phyloP scores from a whole-genome alignment of 2,113 vertebrate species.

The Litocranius walleri region DNA sequence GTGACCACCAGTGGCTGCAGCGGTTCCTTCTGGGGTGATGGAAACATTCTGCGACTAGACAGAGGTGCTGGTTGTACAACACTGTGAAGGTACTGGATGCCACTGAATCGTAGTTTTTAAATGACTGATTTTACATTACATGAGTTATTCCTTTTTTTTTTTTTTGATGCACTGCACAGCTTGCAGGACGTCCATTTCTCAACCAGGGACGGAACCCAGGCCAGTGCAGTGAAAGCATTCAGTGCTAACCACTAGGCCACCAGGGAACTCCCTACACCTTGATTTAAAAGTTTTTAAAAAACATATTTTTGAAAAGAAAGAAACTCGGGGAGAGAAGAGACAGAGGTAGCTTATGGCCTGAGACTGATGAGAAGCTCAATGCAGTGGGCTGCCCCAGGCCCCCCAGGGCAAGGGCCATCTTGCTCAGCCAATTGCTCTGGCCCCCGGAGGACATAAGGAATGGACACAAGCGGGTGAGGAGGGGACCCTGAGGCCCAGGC shows the following conservation, averaged over 20 bases:
- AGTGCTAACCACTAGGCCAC: background rate
- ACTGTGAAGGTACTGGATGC: background rate
- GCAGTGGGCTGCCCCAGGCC: fast-evolving
- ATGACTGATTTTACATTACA: background rate
- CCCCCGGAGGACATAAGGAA: too few relatives aligned
- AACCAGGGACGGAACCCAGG: background rate
- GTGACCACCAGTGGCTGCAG: background rate
- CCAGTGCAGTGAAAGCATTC: background rate
- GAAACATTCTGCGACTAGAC: background rate
- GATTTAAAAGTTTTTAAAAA: background rate
- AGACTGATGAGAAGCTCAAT: background rate
- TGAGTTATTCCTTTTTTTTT: background rate
- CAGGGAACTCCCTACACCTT: background rate
- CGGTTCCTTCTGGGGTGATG: background rate
- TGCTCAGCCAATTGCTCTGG: background rate
- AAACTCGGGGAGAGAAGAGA: background rate
- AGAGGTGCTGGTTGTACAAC: background rate
- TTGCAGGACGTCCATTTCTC: fast-evolving
- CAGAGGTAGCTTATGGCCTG: background rate
- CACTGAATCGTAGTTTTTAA: background rate
- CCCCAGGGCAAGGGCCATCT: too few relatives aligned
- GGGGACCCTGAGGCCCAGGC: background rate
- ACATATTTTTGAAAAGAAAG: background rate
- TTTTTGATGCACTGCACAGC: background rate
- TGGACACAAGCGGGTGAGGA: background rate